These are phyloP conservation scores for Cavia aperea DNA, from an alignment of 2,113 vertebrate species.

Conservation along the genomic window DNA sequence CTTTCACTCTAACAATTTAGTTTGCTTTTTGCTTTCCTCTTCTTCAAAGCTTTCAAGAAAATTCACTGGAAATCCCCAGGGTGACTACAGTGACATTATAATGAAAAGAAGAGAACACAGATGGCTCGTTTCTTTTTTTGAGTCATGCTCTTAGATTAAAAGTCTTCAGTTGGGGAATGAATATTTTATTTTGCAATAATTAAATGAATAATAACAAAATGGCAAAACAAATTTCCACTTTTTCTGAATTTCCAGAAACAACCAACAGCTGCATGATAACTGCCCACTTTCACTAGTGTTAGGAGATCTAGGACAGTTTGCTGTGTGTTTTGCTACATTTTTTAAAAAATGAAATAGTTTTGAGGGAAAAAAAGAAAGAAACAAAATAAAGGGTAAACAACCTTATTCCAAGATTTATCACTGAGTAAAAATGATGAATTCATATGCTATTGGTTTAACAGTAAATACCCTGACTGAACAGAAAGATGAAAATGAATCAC, in stretches of 20 bases:
- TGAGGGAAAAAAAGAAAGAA: background rate
- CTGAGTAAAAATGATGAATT: background rate
- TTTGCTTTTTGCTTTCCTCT: background rate
- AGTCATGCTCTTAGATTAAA: background rate
- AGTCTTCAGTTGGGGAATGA: background rate
- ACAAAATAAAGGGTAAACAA: background rate
- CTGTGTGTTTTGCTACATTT: background rate
- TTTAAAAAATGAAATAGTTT: background rate
- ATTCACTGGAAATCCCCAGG: background rate
- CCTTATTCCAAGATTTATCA: background rate
- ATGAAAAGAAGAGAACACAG: slow-evolving; percentile 22
- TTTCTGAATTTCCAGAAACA: background rate
- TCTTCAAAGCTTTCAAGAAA: slow-evolving; percentile 18
- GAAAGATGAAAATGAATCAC: background rate
- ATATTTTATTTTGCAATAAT: slow-evolving; percentile 29
- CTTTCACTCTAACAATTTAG: slow-evolving; percentile 19
- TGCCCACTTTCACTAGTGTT: background rate
- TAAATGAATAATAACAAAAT: slow-evolving; percentile 30
- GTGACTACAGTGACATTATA: slow-evolving; percentile 14
- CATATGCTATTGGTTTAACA: background rate
- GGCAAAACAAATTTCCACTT: background rate
- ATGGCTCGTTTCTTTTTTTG: background rate
- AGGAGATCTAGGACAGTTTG: background rate
- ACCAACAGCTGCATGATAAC: background rate
- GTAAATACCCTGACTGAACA: background rate